phyloP scores from a whole-genome alignment of 2,113 vertebrate genomes.

The Fregetta grallaria region DNA sequence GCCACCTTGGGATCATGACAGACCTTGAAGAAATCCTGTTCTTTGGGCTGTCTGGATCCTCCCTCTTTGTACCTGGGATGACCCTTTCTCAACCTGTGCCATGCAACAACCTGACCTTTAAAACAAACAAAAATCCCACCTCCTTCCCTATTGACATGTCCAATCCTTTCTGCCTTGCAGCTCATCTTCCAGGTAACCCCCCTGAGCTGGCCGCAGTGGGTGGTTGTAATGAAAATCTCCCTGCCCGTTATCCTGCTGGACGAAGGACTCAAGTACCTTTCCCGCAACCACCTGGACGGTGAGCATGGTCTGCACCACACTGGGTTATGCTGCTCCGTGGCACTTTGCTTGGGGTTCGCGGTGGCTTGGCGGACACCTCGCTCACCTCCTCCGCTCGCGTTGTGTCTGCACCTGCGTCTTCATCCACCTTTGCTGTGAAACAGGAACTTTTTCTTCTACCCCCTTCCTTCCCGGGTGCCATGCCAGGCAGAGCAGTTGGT shows the following conservation, averaged over 20 bases:
- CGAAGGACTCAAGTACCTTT: slow-evolving; percentile 92
- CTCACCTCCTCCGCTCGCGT: fast-evolving
- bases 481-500: background rate
- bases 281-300: slow-evolving; percentile 92
- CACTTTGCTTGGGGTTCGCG: background rate
- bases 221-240: slow-evolving; percentile 93
- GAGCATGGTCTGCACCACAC: slow-evolving; percentile 4
- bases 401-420: background rate
- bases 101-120: background rate
- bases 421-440: background rate
- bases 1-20: background rate
- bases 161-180: slow-evolving; percentile 70
- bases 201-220: slow-evolving; percentile 88
- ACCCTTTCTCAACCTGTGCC: background rate
- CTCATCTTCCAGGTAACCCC: slow-evolving; percentile 98
- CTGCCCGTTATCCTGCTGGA: slow-evolving; percentile 95
- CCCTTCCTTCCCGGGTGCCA: background rate
- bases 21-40: background rate
- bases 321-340: background rate
- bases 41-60: background rate
- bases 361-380: background rate
- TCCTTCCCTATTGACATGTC: background rate
- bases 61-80: background rate
- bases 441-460: background rate
- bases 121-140: background rate